phyloP scores from a whole-genome alignment of 2,797 vertebrate genomes.

The Denticeps clupeoides region DNA sequence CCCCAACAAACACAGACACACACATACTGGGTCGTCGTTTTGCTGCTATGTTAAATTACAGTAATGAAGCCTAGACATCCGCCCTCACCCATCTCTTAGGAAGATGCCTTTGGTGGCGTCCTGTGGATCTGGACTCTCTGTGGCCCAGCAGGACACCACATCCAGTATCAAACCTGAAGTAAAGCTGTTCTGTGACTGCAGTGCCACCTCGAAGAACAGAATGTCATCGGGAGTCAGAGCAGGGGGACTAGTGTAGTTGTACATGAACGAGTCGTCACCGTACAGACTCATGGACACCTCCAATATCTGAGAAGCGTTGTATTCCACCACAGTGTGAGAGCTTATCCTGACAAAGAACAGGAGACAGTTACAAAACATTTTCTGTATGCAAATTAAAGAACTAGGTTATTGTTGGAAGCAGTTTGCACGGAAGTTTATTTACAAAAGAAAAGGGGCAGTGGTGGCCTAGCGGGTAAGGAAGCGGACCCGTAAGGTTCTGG shows the following conservation, averaged over 20 bases:
- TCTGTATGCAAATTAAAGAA: too few relatives aligned
- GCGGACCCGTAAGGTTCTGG: too few relatives aligned
- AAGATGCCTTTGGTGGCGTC: conserved; percentile 31
- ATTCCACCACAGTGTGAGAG: conserved; percentile 32
- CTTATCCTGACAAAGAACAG: conserved; percentile 33
- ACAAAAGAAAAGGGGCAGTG: too few relatives aligned
- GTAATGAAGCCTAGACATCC: not conserved
- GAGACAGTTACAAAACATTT: too few relatives aligned
- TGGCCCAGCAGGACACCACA: conserved; percentile 55
- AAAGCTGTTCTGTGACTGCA: conserved; percentile 39
- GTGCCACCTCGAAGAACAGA: conserved; percentile 47
- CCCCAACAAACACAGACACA: too few relatives aligned
- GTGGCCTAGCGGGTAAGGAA: too few relatives aligned
- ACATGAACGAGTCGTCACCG: conserved; percentile 25
- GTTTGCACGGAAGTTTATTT: too few relatives aligned
- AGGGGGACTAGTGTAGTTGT: conserved; percentile 11
- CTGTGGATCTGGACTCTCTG: conserved; percentile 34
- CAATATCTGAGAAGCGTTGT: conserved; percentile 41
- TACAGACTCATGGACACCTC: conserved; percentile 41
- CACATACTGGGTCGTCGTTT: too few relatives aligned
- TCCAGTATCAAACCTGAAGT: conserved; percentile 35
- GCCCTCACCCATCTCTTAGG: conserved; percentile 41
- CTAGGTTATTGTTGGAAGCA: too few relatives aligned
- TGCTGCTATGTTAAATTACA: too few relatives aligned
- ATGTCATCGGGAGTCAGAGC: conserved; percentile 26